These are phyloP conservation scores for Hemibagrus guttatus DNA, from an alignment of 2,797 vertebrate genomes.

Conservation along the genomic window DNA sequence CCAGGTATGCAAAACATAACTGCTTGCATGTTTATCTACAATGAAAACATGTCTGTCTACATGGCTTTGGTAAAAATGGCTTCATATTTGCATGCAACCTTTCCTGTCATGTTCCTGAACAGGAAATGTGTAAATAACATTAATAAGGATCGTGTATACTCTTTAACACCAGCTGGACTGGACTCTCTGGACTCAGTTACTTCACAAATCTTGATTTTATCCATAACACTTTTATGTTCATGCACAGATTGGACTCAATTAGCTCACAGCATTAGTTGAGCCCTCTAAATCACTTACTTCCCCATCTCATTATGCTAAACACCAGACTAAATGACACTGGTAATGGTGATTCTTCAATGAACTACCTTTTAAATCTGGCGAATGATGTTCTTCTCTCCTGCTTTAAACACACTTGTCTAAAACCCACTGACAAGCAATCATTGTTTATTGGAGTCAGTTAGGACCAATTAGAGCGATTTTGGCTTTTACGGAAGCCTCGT, in stretches of 20 bases:
- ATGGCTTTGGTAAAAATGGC: neutral
- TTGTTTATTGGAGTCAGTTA: conserved; percentile 76
- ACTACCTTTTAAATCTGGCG: conserved; percentile 16
- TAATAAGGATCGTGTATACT: neutral
- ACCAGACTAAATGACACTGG: conserved; percentile 7
- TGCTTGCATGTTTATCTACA: neutral
- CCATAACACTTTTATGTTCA: neutral
- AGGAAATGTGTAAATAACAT: neutral
- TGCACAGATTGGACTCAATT: neutral
- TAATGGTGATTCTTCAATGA: conserved; percentile 24
- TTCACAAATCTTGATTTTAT: neutral
- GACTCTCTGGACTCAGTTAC: neutral
- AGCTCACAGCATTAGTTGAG: conserved; percentile 9
- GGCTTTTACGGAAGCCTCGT: conserved; percentile 64
- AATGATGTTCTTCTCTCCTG: neutral
- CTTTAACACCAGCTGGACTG: neutral
- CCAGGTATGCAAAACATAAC: neutral
- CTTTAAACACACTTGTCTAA: conserved; percentile 30
- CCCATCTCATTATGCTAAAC: conserved; percentile 19
- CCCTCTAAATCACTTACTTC: conserved; percentile 27
- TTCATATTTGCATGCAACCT: neutral
- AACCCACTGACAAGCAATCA: conserved; percentile 60
- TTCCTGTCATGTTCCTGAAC: neutral
- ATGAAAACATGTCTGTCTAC: neutral
- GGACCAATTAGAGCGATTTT: conserved; percentile 65